Evolutionary conservation across 2,888 invertebrate species (phyloP).

Genomic region (Sinelater perroti): DNA sequence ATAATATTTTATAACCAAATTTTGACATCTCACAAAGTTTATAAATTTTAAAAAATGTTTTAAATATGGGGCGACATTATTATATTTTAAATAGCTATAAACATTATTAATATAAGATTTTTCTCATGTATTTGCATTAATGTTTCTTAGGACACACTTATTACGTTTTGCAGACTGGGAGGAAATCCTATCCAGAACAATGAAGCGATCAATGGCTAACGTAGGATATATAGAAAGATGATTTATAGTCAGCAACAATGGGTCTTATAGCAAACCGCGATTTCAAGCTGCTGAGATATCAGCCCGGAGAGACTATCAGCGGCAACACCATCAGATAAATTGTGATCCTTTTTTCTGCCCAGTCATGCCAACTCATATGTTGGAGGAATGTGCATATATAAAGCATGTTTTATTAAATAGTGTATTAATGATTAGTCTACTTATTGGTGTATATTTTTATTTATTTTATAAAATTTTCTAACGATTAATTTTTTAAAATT

Average conservation of each 20-base stretch:
- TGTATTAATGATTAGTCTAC: too few relatives aligned
- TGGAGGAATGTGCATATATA: too few relatives aligned
- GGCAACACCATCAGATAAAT: conserved; percentile 34
- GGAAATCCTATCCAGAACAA: conserved; percentile 47
- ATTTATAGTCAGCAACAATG: conserved; percentile 50
- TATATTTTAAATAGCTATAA: too few relatives aligned
- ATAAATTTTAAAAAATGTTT: too few relatives aligned
- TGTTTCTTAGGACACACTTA: conserved; percentile 45
- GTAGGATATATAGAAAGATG: conserved; percentile 53
- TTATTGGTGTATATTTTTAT: too few relatives aligned
- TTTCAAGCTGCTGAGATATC: conserved; percentile 30
- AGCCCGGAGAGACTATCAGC: conserved; percentile 29
- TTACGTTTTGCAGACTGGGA: conserved; percentile 48
- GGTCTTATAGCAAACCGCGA: conserved; percentile 37
- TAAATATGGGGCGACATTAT: too few relatives aligned
- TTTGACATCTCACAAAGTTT: too few relatives aligned
- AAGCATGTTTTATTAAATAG: too few relatives aligned
- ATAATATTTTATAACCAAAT: too few relatives aligned
- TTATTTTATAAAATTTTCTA: too few relatives aligned
- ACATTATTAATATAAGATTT: too few relatives aligned
- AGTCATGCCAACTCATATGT: conserved; percentile 21
- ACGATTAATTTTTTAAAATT: too few relatives aligned
- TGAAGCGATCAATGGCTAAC: conserved; percentile 51
- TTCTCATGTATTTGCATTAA: conserved; percentile 46
- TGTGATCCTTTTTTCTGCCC: conserved; percentile 21